Base-by-base conservation (phyloP, 1,140 invertebrate genomes). In the Idris sp. region DNA sequence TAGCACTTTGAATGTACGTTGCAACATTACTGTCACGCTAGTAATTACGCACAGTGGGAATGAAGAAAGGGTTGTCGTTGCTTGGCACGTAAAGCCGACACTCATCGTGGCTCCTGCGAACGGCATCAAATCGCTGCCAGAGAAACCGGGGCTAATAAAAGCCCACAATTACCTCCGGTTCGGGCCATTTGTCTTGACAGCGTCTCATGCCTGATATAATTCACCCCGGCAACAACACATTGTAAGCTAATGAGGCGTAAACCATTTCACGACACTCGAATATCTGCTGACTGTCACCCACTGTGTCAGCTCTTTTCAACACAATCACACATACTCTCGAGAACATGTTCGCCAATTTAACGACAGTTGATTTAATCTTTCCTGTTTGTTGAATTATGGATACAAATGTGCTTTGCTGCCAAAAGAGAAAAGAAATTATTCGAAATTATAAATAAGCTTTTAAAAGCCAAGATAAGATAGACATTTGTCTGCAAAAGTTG, bases 221-320 rank as follows among this genome's bases (percentile, higher is more conserved):
- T 88, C 84, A 86, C 84, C 84, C 81, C 77, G 80, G 83, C 83
- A 87, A 88, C 86, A 88, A 88, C 85, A 86, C 85, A 86, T 88
- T 88, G 82, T 86, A 84, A 81, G 80, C 84, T 88, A 88, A 88
- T 88, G 86, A 88, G 86, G 83, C 84, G 85, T 81, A 84, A 88
- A 86, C 80, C 86, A 86, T 86, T 84, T 80, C 82, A 58, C 81
- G 81, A 85, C 84, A 86, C 83, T 81, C 82, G 79, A 74, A 78
- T 79, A 81, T 80, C 81, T 83, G 81, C 76, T 78, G 76, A 77
- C 67, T 76, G 54, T 81, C 76, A 78, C 58, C 51, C 56, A 54
- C 62, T 71, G 15, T 71, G 73, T 68, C 75, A 79, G 74, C 67
- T 74, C 76, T 77, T 61, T 64, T 69, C 58, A 25, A 40, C 43